phyloP scores from a whole-genome alignment of 2,888 invertebrate genomes.

The Microctonus hyperodae region DNA sequence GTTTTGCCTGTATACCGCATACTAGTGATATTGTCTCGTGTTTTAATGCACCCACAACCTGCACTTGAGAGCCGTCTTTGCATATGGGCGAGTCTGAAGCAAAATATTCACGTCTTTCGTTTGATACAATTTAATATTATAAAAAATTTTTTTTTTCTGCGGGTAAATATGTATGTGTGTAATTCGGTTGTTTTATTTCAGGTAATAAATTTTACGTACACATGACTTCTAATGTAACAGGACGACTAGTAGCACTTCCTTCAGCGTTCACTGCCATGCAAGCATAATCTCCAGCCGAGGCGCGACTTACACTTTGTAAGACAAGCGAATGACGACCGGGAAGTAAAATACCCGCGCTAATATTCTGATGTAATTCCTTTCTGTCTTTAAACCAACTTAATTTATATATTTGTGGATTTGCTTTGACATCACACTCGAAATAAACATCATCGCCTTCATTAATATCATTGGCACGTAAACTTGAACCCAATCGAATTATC shows the following conservation, averaged over 20 bases:
- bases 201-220: slow-evolving; percentile 49
- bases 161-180: too few relatives aligned
- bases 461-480: slow-evolving; percentile 83
- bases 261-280: slow-evolving; percentile 88
- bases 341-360: slow-evolving; percentile 80
- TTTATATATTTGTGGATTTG: slow-evolving; percentile 84
- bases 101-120: neutral
- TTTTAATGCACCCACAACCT: slow-evolving; percentile 85
- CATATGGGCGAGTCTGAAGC: slow-evolving; percentile 54
- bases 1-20: slow-evolving; percentile 88
- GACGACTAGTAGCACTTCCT: slow-evolving; percentile 71
- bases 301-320: slow-evolving; percentile 81
- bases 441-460: slow-evolving; percentile 91
- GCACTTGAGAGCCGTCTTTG: slow-evolving; percentile 72
- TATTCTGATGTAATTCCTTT: slow-evolving; percentile 83
- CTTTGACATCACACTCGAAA: slow-evolving; percentile 85
- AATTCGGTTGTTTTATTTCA: too few relatives aligned
- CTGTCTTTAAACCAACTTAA: slow-evolving; percentile 88
- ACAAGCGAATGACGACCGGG: slow-evolving; percentile 83
- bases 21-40: slow-evolving; percentile 85
- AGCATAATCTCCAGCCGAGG: slow-evolving; percentile 86
- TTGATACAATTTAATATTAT: neutral
- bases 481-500: slow-evolving; percentile 82
- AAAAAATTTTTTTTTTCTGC: too few relatives aligned
- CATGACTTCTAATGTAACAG: slow-evolving; percentile 55